Percentiles rank a stretch among this genome's conserved stretches.
Evolutionary conservation across 2,113 vertebrate genomes (phyloP).

Genomic region (Mohoua ochrocephala): DNA sequence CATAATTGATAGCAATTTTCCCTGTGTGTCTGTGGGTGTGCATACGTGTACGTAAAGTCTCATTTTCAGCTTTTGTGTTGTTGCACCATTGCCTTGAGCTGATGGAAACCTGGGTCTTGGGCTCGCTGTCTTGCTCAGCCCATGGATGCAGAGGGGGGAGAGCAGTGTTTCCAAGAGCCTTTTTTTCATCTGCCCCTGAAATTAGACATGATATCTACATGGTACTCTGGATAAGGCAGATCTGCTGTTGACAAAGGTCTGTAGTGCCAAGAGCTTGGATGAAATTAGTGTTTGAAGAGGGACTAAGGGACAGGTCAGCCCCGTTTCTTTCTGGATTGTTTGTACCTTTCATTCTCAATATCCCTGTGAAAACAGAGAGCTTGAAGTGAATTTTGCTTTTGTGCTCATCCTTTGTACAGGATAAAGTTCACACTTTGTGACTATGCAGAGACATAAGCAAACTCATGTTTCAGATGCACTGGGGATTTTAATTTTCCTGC

Average conservation of each 20-base stretch:
- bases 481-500: not conserved
- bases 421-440: not conserved
- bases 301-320: not conserved
- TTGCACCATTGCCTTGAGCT: not conserved
- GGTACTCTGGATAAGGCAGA: not conserved
- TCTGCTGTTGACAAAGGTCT: not conserved
- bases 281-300: not conserved
- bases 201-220: not conserved
- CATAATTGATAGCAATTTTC: slow-evolving; percentile 60
- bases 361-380: not conserved
- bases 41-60: not conserved
- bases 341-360: not conserved
- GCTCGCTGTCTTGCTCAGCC: not conserved
- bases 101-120: not conserved
- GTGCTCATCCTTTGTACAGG: not conserved
- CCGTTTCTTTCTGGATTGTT: not conserved
- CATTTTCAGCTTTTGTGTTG: slow-evolving; percentile 35
- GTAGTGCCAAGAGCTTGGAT: not conserved
- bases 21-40: not conserved
- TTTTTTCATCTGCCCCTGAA: not conserved
- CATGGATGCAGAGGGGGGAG: rapidly evolving
- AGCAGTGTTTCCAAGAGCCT: not conserved
- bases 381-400: not conserved
- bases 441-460: not conserved
- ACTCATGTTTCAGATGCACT: rapidly evolving